A percentile compares a stretch with the other conserved stretches of the same genome.
Evolutionary conservation across 35 echinoderm and acorn worm genomes (phyloP).

Genomic region (Heliocidaris erythrogramma): DNA sequence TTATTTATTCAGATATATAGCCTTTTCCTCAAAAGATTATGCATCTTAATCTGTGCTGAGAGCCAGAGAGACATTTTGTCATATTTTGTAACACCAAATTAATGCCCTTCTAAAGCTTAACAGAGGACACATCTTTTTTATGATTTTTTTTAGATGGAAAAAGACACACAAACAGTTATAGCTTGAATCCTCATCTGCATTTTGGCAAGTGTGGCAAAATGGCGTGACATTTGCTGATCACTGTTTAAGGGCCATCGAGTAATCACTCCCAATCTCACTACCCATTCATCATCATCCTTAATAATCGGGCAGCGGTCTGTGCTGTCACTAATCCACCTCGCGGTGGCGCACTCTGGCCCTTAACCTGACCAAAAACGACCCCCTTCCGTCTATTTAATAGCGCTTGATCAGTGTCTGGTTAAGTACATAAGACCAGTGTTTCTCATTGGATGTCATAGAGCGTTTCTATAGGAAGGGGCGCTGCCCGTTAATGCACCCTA

Average conservation of each 20-base stretch:
- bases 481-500: background rate
- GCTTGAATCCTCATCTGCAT: background rate
- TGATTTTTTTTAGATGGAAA: no score
- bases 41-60: no score
- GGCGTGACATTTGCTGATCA: constrained; percentile 5
- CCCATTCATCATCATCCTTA: constrained; percentile 4
- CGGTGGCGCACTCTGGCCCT: background rate
- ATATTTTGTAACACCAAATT: no score
- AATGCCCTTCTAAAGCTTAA: no score
- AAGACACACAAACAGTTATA: background rate
- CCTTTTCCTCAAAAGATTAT: no score
- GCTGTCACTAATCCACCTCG: background rate
- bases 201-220: background rate
- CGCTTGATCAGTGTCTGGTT: background rate
- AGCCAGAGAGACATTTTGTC: no score
- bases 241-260: background rate
- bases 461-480: background rate
- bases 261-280: background rate
- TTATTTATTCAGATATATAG: no score
- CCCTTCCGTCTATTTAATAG: background rate
- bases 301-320: background rate
- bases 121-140: no score
- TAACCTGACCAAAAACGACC: background rate
- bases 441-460: background rate
- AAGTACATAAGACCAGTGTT: background rate